Percentiles rank a stretch among this genome's conserved stretches.
These are phyloP conservation scores for Paramormyrops kingsleyae DNA, from an alignment of 2,113 vertebrate genomes.

Conservation along the genomic window DNA sequence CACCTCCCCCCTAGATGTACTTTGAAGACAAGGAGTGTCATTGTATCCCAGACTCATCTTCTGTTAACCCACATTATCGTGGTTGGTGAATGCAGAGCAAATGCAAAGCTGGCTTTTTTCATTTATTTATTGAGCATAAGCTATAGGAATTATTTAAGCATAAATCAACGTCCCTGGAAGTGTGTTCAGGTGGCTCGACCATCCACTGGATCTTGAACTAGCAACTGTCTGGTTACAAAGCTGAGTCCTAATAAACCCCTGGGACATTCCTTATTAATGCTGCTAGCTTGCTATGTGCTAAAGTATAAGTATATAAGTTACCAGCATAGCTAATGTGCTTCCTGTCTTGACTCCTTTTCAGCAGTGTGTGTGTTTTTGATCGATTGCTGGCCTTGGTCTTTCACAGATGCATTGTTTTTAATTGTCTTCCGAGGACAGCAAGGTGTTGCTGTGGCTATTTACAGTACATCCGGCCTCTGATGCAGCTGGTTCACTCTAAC, in stretches of 20 bases:
- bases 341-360: not conserved
- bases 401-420: not conserved
- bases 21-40: not conserved
- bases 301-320: not conserved
- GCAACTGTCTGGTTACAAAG: not conserved
- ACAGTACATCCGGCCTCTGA: constrained; percentile 17
- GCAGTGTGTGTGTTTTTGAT: not conserved
- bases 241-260: not conserved
- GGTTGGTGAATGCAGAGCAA: not conserved
- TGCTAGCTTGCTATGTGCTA: not conserved
- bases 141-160: not conserved
- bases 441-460: constrained; percentile 13
- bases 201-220: not conserved
- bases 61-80: not conserved
- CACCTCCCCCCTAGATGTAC: not conserved
- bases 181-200: not conserved
- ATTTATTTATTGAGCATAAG: not conserved
- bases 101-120: not conserved
- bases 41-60: not conserved
- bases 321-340: not conserved
- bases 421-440: not conserved
- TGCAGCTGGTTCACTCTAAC: constrained; percentile 13
- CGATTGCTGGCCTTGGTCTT: not conserved
- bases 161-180: not conserved
- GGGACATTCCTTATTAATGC: not conserved